phyloP scores from a whole-genome alignment of 2,888 invertebrate genomes.

The Agrilus mali region DNA sequence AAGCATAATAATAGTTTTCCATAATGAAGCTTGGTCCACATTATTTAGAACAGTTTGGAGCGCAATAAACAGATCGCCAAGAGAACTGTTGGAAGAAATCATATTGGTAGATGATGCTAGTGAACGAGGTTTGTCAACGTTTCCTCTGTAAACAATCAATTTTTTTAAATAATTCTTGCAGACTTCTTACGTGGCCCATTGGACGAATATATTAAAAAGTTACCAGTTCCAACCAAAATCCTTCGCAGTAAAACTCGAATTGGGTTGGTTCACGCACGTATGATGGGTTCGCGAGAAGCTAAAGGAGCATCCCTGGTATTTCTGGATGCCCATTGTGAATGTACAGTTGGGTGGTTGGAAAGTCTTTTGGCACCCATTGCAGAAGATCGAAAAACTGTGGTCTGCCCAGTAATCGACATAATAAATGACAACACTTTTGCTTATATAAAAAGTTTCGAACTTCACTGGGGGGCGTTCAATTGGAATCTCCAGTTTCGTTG shows the following conservation, averaged over 20 bases:
- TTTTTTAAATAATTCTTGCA: slow-evolving; percentile 21
- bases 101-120: slow-evolving; percentile 85
- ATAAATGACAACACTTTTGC: slow-evolving; percentile 93
- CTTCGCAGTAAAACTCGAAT: slow-evolving; percentile 53
- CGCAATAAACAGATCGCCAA: slow-evolving; percentile 79
- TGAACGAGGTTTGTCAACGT: slow-evolving; percentile 52
- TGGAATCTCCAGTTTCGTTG: slow-evolving; percentile 89
- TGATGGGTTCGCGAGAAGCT: slow-evolving; percentile 62
- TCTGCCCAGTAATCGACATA: slow-evolving; percentile 83
- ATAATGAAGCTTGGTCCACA: slow-evolving; percentile 99
- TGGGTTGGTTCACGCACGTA: slow-evolving; percentile 71
- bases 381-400: slow-evolving; percentile 50
- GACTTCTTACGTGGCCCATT: slow-evolving; percentile 50
- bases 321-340: slow-evolving; percentile 90
- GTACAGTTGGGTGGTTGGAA: slow-evolving; percentile 58
- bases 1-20: slow-evolving; percentile 91
- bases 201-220: slow-evolving; percentile 50
- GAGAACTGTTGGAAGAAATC: slow-evolving; percentile 63
- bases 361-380: slow-evolving; percentile 41
- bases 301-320: slow-evolving; percentile 73
- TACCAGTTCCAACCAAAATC: slow-evolving; percentile 51
- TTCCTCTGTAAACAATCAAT: not conserved
- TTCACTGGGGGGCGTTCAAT: slow-evolving; percentile 97
- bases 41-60: slow-evolving; percentile 89
- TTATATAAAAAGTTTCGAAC: slow-evolving; percentile 86